Percentiles rank a stretch among this genome's conserved stretches.
phyloP scores from a whole-genome alignment of 2,113 vertebrate species.

The Ammodytes dubius region DNA sequence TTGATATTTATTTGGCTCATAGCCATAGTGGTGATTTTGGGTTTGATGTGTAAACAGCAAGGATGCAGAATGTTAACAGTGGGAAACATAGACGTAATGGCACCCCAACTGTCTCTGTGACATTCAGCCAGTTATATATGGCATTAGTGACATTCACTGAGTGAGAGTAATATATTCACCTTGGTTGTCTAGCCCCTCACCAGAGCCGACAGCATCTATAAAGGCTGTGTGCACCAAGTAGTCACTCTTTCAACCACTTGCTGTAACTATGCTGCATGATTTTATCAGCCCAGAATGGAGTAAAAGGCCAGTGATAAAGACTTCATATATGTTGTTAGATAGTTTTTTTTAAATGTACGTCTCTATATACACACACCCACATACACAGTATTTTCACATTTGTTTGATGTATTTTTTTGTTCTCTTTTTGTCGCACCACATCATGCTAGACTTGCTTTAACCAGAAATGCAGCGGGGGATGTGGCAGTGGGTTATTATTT shows the following conservation, averaged over 20 bases:
- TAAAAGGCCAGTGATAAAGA: conserved; percentile 26
- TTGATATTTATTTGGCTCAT: conserved; percentile 46
- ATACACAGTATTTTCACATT: conserved; percentile 46
- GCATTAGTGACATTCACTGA: conserved; percentile 78
- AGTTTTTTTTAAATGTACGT: conserved; percentile 3
- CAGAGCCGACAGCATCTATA: conserved; percentile 66
- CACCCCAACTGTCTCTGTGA: conserved; percentile 62
- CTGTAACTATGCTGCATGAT: conserved; percentile 40
- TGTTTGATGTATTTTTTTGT: not conserved
- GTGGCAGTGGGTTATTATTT: conserved; percentile 67
- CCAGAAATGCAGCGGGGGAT: conserved; percentile 27
- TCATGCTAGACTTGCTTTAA: conserved; percentile 39
- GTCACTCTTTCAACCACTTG: conserved; percentile 67
- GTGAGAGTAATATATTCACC: conserved; percentile 76
- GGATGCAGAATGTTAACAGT: conserved; percentile 37
- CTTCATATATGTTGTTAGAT: conserved; percentile 12
- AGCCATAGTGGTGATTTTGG: conserved; percentile 16
- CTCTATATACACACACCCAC: conserved; percentile 14
- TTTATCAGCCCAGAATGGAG: conserved; percentile 51
- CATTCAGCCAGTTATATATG: conserved; percentile 75
- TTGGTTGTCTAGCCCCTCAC: conserved; percentile 56
- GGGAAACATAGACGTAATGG: conserved; percentile 60
- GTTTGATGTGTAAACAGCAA: conserved; percentile 51
- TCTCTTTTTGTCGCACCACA: conserved; percentile 23
- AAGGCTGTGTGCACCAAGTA: conserved; percentile 53